Evolutionary conservation across 2,113 vertebrate species (phyloP).

Genomic region (Illadopsis cleaveri): DNA sequence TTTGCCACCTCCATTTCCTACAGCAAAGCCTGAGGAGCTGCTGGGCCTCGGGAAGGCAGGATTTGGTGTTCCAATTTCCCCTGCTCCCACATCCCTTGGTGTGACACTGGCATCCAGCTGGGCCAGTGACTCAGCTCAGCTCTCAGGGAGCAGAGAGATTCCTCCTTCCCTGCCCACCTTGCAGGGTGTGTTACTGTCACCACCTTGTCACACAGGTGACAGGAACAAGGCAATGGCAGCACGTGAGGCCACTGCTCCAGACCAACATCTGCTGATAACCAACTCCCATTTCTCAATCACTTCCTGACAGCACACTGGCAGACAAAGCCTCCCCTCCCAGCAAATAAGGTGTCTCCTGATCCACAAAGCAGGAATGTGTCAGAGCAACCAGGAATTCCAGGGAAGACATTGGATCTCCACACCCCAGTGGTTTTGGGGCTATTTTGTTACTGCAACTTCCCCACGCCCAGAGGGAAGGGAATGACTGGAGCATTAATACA

Average conservation of each 20-base stretch:
- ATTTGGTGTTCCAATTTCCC: background rate
- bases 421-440: background rate
- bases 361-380: background rate
- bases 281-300: background rate
- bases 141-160: background rate
- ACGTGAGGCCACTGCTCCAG: background rate
- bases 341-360: background rate
- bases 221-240: background rate
- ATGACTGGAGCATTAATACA: background rate
- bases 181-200: background rate
- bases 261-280: background rate
- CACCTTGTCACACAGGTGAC: background rate
- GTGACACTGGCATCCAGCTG: background rate
- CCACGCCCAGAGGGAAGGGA: background rate
- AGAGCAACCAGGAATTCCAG: background rate
- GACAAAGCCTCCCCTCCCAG: background rate
- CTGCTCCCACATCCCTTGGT: background rate
- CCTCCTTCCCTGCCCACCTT: background rate
- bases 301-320: background rate
- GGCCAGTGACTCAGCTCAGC: background rate
- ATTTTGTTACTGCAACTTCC: background rate
- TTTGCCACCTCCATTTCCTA: background rate
- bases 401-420: background rate
- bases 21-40: background rate
- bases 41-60: rapidly evolving